A percentile compares a stretch with the other conserved stretches of the same genome.
phyloP scores from a whole-genome alignment of 2,888 invertebrate genomes.

The Caenorhabditis doughertyi region DNA sequence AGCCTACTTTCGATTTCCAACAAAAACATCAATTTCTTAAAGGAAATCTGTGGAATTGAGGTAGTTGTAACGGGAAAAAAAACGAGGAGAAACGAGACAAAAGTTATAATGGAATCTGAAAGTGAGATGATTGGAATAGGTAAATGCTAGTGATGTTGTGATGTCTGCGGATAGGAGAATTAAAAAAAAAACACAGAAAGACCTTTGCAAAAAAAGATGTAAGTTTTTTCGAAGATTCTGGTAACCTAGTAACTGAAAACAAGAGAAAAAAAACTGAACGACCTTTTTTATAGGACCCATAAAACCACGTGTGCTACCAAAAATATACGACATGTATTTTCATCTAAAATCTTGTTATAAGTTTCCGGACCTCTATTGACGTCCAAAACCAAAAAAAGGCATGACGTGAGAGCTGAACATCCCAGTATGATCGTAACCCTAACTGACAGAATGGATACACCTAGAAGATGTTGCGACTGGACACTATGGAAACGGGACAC shows the following conservation, averaged over 20 bases:
- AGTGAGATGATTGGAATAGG: slow-evolving; percentile 54
- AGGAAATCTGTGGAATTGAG: slow-evolving; percentile 1
- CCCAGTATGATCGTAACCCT: no score
- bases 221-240: neutral
- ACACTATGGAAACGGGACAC: slow-evolving; percentile 22
- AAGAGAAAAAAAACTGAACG: neutral
- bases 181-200: slow-evolving; percentile 15
- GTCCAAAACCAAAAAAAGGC: neutral
- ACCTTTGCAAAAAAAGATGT: neutral
- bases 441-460: slow-evolving; percentile 10
- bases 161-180: slow-evolving; percentile 15
- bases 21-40: slow-evolving; percentile 60
- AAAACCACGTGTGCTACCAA: slow-evolving; percentile 27
- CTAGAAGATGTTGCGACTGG: slow-evolving; percentile 41
- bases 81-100: slow-evolving; percentile 40
- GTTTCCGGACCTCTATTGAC: slow-evolving; percentile 20
- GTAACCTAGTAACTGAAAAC: slow-evolving; percentile 44
- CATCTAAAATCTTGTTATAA: slow-evolving; percentile 4
- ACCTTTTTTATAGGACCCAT: slow-evolving; percentile 44
- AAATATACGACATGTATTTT: neutral
- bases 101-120: slow-evolving; percentile 58
- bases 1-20: slow-evolving; percentile 60
- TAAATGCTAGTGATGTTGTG: neutral
- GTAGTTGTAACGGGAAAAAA: slow-evolving; percentile 30
- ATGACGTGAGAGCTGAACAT: slow-evolving; percentile 3